Base-by-base conservation (phyloP, 1,140 invertebrate genomes). In the Monomorium pharaonis region DNA sequence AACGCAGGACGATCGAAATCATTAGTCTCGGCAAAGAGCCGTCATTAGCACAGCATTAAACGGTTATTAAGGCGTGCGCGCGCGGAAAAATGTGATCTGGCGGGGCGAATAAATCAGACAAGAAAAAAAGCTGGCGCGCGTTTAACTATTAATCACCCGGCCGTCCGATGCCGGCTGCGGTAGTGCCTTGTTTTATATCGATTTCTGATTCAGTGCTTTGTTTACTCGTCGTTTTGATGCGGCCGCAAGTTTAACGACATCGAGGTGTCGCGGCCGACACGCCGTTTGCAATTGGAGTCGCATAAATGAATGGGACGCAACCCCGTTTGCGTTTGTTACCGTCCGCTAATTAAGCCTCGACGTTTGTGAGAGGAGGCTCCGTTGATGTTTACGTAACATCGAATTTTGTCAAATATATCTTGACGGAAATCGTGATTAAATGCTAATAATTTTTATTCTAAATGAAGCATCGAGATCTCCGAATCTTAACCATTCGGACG, bases 141-240 rank as follows among this genome's bases (percentile, higher is more conserved):
- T n/a, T 74, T 83, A 72, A 81, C 65, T 81, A 83, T 72, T 83
- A 72, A 83, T 83, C 78, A 83, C n/a, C n/a, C 21, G 18, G 27
- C 44, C 24, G 24, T 30, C 10, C 27, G 33, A 58, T 27, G 47
- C 30, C 47, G 62, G 37, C 6, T n/a, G 47, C 27, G 33, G n/a
- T n/a, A 49, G 24, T 12, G 24, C 67, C 21, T 54, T 24, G 27
- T 81, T 81, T 81, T 21, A 81, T 72, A 83, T 83, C 27, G 78
- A 83, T 83, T 83, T 83, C 78, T 83, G 37, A 83, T 74, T 83
- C 78, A 74, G 67, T 74, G 78, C 67, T 58, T 83, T 83, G 65
- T 81, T 81, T 83, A 72, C 49, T 69, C 67, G 6, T 44, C 47
- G 54, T 83, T 74, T 83, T 74, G 78, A 78, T 78, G 24, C 24